These are phyloP conservation scores for Mandrillus leucophaeus DNA, from an alignment of 2,113 vertebrate genomes.

Conservation along the genomic window DNA sequence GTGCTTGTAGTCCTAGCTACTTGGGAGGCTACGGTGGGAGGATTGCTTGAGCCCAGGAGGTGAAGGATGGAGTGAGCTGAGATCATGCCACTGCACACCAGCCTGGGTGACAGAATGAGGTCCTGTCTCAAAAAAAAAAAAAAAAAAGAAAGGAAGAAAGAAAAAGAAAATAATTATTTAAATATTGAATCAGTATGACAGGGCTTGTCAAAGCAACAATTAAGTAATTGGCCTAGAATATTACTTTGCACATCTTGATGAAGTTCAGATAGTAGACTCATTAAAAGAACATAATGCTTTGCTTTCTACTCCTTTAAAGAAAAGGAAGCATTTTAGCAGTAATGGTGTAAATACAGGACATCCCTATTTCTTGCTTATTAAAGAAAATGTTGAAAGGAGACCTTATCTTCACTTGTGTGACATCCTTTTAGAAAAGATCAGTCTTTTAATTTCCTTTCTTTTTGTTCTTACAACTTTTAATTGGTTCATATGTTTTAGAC, in stretches of 20 bases:
- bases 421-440: constrained; percentile 34
- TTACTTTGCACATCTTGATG: background rate
- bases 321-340: constrained; percentile 48
- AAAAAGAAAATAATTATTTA: background rate
- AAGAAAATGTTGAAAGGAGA: constrained; percentile 20
- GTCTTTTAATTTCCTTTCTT: constrained; percentile 42
- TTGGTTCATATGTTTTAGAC: constrained; percentile 7
- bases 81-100: too few species aligned
- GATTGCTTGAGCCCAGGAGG: too few species aligned
- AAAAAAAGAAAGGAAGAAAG: too few species aligned
- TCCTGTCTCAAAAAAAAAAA: too few species aligned
- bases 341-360: background rate
- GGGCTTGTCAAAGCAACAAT: constrained; percentile 46
- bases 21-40: too few species aligned
- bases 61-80: too few species aligned
- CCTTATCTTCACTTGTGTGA: constrained; percentile 18
- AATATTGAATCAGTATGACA: constrained; percentile 53
- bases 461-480: constrained; percentile 47
- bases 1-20: too few species aligned
- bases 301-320: background rate
- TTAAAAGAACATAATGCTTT: constrained; percentile 39
- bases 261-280: background rate
- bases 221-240: constrained; percentile 41
- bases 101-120: too few species aligned
- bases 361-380: constrained; percentile 11